A percentile compares a stretch with the other conserved stretches of the same genome.
phyloP scores from a whole-genome alignment of 2,888 invertebrate genomes.

The Neoascia interrupta region DNA sequence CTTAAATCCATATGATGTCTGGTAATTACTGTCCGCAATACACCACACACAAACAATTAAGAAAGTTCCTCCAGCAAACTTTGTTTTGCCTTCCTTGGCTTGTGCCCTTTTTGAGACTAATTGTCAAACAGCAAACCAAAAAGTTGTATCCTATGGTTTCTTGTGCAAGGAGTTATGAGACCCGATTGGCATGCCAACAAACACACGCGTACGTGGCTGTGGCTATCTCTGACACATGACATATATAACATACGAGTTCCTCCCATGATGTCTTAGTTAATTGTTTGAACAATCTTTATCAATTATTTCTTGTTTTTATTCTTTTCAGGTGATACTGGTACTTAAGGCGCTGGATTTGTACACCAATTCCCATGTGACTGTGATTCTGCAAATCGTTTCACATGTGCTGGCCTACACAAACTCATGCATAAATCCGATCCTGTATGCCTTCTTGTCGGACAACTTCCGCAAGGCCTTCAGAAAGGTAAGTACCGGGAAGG shows the following conservation, averaged over 20 bases:
- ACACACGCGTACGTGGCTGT: too few relatives aligned
- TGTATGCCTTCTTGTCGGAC: slow-evolving; percentile 96
- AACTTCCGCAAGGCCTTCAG: slow-evolving; percentile 95
- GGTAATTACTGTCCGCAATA: slow-evolving; percentile 13
- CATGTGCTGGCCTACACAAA: slow-evolving; percentile 95
- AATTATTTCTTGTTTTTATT: slow-evolving; percentile 30
- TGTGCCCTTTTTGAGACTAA: slow-evolving; percentile 17
- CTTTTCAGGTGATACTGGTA: slow-evolving; percentile 87
- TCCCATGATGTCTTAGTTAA: neutral
- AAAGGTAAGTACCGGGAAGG: slow-evolving; percentile 82
- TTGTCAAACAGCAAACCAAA: too few relatives aligned
- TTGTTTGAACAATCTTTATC: neutral
- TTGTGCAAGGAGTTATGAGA: too few relatives aligned
- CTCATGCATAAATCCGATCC: slow-evolving; percentile 95
- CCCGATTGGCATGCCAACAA: too few relatives aligned
- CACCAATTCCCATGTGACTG: slow-evolving; percentile 85
- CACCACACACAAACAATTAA: slow-evolving; percentile 24
- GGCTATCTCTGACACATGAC: too few relatives aligned
- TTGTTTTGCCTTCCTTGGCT: neutral
- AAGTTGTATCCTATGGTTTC: too few relatives aligned
- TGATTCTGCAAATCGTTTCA: slow-evolving; percentile 88
- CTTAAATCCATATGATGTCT: slow-evolving; percentile 11
- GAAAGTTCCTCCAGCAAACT: slow-evolving; percentile 22
- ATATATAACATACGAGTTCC: too few relatives aligned
- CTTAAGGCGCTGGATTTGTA: slow-evolving; percentile 88